Conservation (phyloP, 2,888 invertebrate species). For the Pammene fasciana region DNA sequence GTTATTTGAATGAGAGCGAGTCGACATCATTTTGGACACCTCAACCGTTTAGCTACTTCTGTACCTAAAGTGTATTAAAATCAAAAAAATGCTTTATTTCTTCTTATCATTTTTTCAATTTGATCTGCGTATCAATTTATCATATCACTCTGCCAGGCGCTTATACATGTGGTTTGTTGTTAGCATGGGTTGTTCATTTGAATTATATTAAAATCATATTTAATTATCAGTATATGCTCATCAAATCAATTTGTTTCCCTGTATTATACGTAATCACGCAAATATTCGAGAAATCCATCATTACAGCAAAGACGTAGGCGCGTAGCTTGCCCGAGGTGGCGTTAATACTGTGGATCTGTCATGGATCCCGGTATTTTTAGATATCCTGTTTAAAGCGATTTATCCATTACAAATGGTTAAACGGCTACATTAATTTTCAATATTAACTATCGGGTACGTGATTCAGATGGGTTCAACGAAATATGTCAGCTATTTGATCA, state of each 20-base stretch:
- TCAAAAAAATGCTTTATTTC: too few species aligned
- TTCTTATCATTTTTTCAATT: too few species aligned
- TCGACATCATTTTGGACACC: too few species aligned
- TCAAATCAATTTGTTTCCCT: not conserved
- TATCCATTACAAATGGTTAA: slow-evolving; percentile 2
- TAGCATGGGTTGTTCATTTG: too few species aligned
- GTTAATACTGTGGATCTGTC: slow-evolving; percentile 23
- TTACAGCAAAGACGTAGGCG: slow-evolving; percentile 20
- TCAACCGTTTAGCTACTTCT: too few species aligned
- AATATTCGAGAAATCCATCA: slow-evolving; percentile 22
- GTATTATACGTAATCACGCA: slow-evolving; percentile 1
- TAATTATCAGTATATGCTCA: too few species aligned
- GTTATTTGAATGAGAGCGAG: too few species aligned
- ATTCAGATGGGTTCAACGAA: not conserved
- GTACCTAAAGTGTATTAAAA: too few species aligned
- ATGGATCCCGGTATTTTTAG: slow-evolving; percentile 29
- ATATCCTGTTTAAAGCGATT: slow-evolving; percentile 28
- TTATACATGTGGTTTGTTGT: too few species aligned
- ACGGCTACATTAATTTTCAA: slow-evolving; percentile 3
- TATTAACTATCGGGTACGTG: not conserved
- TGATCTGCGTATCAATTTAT: too few species aligned
- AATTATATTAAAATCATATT: too few species aligned
- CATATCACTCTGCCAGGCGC: too few species aligned
- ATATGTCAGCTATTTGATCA: not conserved
- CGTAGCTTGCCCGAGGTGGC: slow-evolving; percentile 18